Percentiles rank a stretch among this genome's conserved stretches.
These are phyloP conservation scores for Forbesichthys agassizii DNA, from an alignment of 2,113 vertebrate genomes.

Conservation along the genomic window DNA sequence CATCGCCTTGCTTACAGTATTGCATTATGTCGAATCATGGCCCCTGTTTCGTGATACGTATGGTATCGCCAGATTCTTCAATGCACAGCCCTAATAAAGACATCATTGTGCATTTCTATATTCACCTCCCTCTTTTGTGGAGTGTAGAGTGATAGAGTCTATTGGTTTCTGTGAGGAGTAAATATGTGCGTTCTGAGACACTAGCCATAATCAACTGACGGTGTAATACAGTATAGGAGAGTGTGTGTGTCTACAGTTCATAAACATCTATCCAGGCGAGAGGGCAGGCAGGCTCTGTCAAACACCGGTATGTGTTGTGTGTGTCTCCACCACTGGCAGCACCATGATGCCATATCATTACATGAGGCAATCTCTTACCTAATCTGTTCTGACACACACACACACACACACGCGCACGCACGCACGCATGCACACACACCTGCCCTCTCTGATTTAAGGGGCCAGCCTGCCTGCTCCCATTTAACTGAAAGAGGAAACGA, in stretches of 20 bases:
- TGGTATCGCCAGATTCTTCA: no score
- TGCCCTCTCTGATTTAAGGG: slow-evolving; percentile 55
- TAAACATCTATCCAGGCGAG: slow-evolving; percentile 43
- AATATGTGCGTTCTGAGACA: slow-evolving; percentile 24
- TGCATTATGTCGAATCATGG: no score
- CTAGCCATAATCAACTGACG: slow-evolving; percentile 35
- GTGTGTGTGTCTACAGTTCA: slow-evolving; percentile 47
- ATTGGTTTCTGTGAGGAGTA: slow-evolving; percentile 33
- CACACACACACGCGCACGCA: slow-evolving; percentile 14
- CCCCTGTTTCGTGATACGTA: no score
- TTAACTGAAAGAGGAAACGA: slow-evolving; percentile 63
- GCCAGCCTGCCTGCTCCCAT: slow-evolving; percentile 67
- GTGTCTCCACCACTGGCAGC: slow-evolving; percentile 64
- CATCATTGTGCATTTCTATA: slow-evolving; percentile 55
- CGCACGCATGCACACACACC: slow-evolving; percentile 24
- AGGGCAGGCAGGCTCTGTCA: slow-evolving; percentile 58
- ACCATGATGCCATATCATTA: slow-evolving; percentile 74
- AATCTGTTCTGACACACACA: slow-evolving; percentile 72
- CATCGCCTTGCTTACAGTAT: no score
- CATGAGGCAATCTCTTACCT: slow-evolving; percentile 78
- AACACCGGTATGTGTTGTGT: slow-evolving; percentile 74
- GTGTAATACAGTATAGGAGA: slow-evolving; percentile 42
- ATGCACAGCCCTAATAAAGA: slow-evolving; percentile 31
- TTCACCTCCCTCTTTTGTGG: slow-evolving; percentile 63
- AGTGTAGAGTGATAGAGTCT: slow-evolving; percentile 19